Base-by-base conservation (phyloP, 2,113 vertebrate genomes). In the Scophthalmus maximus region DNA sequence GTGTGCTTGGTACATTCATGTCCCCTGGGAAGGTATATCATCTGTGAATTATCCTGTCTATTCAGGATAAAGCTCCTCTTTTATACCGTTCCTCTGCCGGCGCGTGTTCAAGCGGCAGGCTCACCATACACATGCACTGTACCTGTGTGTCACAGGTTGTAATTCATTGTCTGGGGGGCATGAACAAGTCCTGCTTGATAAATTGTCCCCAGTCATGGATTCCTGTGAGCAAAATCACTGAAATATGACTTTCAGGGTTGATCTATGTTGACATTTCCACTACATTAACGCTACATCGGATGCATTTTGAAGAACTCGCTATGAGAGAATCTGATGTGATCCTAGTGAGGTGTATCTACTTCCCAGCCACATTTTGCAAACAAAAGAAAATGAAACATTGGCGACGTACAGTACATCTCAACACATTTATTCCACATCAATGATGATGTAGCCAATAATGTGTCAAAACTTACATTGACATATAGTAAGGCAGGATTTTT, bases 231-330 rank as follows among this genome's bases (percentile, higher is more conserved):
- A 72, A 83, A 90, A 88, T 86, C 76, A 81, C 79, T 87, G 90
- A 92, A 88, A 89, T 91, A 84, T 88, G 90, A 90, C 88, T 88
- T 88, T 89, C 88, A 88, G 78, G 88, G 82, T 85, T 91, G 83
- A 91, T 87, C 65, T 81, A 75, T 85, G 72, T 87, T 87, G 89
- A 90, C 92, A 91, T 91, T 91, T 91, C 84, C 88, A 83, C 82
- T 82, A 89, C 89, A 89, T 93, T 91, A 92, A 80, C 83, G 61
- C 73, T 53, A 69, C 82, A 79, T 64, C 47, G 70, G 80, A 73
- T 75, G 87, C 81, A 79, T 88, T 86, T 79, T 82, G 82, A 85
- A 70, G 78, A 75, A 76, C 56, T 68, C 1, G 18, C 67, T 58
- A 47, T 51, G 76, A 82, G 30, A 27, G 51, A 60, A 49, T 34